phyloP scores from a whole-genome alignment of 2,797 vertebrate species.

The Leuciscus waleckii region DNA sequence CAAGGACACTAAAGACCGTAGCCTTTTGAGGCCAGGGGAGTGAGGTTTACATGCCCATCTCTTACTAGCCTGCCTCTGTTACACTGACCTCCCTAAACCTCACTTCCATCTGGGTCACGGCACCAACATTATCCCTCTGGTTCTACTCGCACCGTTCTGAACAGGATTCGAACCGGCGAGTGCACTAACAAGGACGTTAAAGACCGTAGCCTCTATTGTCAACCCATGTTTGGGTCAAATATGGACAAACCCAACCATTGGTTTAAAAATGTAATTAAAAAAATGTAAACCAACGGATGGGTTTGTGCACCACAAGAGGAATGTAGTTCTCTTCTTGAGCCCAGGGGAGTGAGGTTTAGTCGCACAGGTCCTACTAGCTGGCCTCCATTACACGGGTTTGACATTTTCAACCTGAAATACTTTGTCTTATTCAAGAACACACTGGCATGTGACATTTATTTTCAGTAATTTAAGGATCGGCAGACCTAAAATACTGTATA shows the following conservation, averaged over 20 bases:
- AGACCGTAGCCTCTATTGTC: neutral
- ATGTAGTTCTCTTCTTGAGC: neutral
- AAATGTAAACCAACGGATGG: too few relatives aligned
- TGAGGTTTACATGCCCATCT: neutral
- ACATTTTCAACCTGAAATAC: constrained; percentile 23
- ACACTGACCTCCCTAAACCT: neutral
- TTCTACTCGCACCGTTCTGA: neutral
- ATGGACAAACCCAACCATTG: too few relatives aligned
- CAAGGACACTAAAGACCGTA: neutral
- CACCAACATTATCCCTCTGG: neutral
- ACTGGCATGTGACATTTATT: neutral
- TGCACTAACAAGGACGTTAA: neutral
- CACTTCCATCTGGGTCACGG: neutral
- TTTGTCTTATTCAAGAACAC: constrained; percentile 48
- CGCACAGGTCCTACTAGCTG: neutral
- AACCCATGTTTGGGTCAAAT: too few relatives aligned
- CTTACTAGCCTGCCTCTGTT: neutral
- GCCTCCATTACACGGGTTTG: neutral
- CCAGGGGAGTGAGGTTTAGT: neutral
- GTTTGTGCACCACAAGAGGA: neutral
- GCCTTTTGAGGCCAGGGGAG: neutral
- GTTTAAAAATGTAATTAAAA: too few relatives aligned
- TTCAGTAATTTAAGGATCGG: constrained; percentile 20
- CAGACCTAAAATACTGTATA: constrained; percentile 2
- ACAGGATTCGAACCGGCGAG: neutral